phyloP scores from a whole-genome alignment of 1,140 invertebrate genomes.

The Zaprionus vittiger region DNA sequence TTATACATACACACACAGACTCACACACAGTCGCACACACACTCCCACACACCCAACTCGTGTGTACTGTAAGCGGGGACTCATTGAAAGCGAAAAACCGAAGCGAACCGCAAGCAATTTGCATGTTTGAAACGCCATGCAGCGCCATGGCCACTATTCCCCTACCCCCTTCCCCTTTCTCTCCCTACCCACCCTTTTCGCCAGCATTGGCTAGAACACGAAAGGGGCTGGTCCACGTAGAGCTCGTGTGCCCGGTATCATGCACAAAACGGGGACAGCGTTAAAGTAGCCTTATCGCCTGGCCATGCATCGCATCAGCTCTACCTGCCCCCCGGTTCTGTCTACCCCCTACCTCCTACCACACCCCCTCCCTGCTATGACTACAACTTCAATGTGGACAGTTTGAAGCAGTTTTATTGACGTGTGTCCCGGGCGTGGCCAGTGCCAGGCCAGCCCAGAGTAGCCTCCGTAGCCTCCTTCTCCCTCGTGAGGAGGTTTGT shows the following conservation, averaged over 20 bases:
- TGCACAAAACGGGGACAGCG: conserved; percentile 79
- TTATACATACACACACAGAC: neutral
- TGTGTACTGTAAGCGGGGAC: conserved; percentile 76
- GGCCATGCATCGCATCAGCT: conserved; percentile 49
- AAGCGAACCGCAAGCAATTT: conserved; percentile 81
- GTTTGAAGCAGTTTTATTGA: conserved; percentile 81
- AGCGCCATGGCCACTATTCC: conserved; percentile 37
- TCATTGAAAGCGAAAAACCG: conserved; percentile 81
- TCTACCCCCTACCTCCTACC: neutral
- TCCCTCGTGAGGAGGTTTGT: conserved; percentile 10
- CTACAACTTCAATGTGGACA: conserved; percentile 68
- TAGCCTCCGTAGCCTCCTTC: conserved; percentile 1
- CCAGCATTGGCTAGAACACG: conserved; percentile 73
- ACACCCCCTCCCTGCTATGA: neutral
- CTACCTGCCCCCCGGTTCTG: conserved; percentile 11
- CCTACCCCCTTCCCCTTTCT: conserved; percentile 25
- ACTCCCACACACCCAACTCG: conserved; percentile 47
- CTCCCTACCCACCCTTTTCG: conserved; percentile 21
- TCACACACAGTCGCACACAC: neutral
- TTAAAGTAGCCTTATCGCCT: conserved; percentile 80
- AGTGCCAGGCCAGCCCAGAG: conserved; percentile 15
- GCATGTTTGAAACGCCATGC: conserved; percentile 79
- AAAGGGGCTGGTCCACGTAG: conserved; percentile 71
- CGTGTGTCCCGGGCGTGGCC: conserved; percentile 78
- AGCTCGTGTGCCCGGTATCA: conserved; percentile 57